Evolutionary conservation across 2,113 vertebrate species (phyloP).

Genomic region (Dicaeum eximium): DNA sequence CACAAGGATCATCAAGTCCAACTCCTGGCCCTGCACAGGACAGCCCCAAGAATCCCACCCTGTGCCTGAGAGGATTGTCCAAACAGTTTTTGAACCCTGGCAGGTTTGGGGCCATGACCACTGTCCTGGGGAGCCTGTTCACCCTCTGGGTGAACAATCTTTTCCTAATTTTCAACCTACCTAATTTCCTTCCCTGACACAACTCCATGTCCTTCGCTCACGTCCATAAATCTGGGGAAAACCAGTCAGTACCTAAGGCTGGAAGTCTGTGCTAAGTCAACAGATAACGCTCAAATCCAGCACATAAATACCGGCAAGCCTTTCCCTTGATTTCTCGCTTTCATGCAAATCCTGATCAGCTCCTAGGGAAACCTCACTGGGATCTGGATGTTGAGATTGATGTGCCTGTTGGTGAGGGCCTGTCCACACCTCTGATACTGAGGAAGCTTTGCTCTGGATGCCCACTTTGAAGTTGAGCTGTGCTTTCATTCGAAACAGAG

Average conservation of each 20-base stretch:
- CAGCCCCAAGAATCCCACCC: not conserved
- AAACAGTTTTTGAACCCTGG: not conserved
- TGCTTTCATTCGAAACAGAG: constrained; percentile 47
- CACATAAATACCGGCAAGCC: not conserved
- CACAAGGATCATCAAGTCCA: rapidly evolving
- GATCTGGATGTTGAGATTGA: not conserved
- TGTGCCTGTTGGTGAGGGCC: not conserved
- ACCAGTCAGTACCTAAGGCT: not conserved
- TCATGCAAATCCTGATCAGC: not conserved
- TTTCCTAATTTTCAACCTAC: not conserved
- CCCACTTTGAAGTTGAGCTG: constrained; percentile 20
- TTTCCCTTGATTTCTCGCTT: not conserved
- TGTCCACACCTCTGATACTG: constrained; percentile 3
- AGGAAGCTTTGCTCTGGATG: not conserved
- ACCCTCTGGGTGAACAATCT: not conserved
- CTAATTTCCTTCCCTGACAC: not conserved
- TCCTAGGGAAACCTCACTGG: not conserved
- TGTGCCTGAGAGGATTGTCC: not conserved
- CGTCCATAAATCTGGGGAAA: not conserved
- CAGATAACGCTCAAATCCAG: not conserved
- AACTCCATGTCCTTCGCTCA: not conserved
- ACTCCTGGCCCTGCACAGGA: not conserved
- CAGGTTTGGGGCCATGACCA: no score
- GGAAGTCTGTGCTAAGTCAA: not conserved
- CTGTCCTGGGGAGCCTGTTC: not conserved